Base-by-base conservation (phyloP, 2,888 invertebrate genomes). In the Stomorhina lunata region DNA sequence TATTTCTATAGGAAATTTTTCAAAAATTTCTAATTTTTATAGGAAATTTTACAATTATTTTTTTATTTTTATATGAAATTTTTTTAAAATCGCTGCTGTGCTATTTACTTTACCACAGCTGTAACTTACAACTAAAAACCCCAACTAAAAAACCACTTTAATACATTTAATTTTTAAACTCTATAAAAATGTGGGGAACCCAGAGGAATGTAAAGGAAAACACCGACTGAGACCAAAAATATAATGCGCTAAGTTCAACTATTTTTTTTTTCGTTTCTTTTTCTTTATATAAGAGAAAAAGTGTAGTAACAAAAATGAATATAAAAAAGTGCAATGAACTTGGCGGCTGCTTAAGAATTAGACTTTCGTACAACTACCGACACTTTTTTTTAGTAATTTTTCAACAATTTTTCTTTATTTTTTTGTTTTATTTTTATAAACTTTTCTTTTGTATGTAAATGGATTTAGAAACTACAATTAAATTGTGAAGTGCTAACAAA, bases 311-410 rank as follows among this genome's bases (percentile, higher is more conserved):
- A n/a, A 53, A n/a, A 10, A n/a, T 27, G 15, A 25, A 17, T 10
- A 9, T 20, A 68, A 40, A 68, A 1, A 5, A 9, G 68, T 29
- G 40, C 68, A 68, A 9, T 55, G 68, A 68, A 68, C 68, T 68
- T 53, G 17, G 27, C 12, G 17, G 27, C 12, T 55, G 6, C 40
- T 40, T 15, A 34, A 53, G 17, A 20, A 27, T 55, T 53, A 27
- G 68, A 68, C 68, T 15, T 53, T 68, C 17, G 2, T 27, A 17
- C 40, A 9, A 22, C 20, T 10, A 40, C 17, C 17, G 9, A 5
- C 2, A 1, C 22, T 40, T 25, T 22, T 22, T 22, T 22, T 4
- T 4, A 15, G 15, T 25, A 34, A 6, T 37, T 61, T 40, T 61
- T 25, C n/a, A 9, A n/a, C n/a, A 20, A 6, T 29, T 43, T 45